A percentile compares a stretch with the other conserved stretches of the same genome.
These are phyloP conservation scores for Acromyrmex charruanus DNA, from an alignment of 1,140 invertebrate genomes.

Conservation along the genomic window DNA sequence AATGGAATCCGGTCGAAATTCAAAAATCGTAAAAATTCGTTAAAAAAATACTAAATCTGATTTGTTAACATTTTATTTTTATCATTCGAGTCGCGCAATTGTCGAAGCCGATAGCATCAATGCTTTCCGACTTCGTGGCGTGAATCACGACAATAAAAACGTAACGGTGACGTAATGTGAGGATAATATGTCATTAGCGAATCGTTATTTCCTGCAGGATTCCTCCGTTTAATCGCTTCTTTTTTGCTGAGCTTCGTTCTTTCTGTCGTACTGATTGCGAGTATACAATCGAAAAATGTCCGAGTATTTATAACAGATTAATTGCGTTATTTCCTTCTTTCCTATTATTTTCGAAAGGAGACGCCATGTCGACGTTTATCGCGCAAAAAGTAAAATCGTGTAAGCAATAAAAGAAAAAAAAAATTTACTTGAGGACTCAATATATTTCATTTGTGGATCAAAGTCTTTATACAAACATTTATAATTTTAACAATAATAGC, in stretches of 20 bases:
- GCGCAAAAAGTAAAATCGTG: not conserved
- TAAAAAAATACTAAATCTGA: conserved; percentile 16
- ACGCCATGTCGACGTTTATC: not conserved
- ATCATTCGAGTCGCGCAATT: not conserved
- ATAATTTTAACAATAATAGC: too few relatives aligned
- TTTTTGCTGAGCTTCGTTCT: not conserved
- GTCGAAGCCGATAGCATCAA: not conserved
- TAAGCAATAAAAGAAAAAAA: too few relatives aligned
- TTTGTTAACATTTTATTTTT: conserved; percentile 44
- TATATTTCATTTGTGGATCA: too few relatives aligned
- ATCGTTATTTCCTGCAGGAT: conserved; percentile 31
- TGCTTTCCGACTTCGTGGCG: conserved; percentile 5
- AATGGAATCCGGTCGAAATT: conserved; percentile 36
- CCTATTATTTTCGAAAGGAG: not conserved
- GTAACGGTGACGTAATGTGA: conserved; percentile 20
- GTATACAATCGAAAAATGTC: conserved; percentile 15
- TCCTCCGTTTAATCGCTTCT: conserved; percentile 8
- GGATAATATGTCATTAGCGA: conserved; percentile 53
- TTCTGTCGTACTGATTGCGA: not conserved
- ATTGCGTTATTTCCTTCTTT: conserved; percentile 1
- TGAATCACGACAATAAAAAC: not conserved
- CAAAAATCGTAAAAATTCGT: conserved; percentile 52
- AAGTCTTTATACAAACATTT: too few relatives aligned
- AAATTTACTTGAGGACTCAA: too few relatives aligned
- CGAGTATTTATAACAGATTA: not conserved